phyloP scores from a whole-genome alignment of 2,888 invertebrate genomes.

The Nymphalis polychloros region DNA sequence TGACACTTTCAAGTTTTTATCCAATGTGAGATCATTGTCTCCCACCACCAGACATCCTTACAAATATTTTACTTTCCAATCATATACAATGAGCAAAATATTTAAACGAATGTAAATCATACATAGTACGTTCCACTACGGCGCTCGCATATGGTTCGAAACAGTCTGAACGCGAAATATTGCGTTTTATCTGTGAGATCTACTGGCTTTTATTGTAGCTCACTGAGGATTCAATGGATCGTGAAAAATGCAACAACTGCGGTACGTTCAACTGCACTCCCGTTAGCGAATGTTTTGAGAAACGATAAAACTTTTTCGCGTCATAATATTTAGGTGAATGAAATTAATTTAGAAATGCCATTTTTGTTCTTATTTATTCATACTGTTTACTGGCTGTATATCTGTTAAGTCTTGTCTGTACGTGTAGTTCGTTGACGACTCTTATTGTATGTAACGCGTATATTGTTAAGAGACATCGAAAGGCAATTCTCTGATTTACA shows the following conservation, averaged over 20 bases:
- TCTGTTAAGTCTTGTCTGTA: no score
- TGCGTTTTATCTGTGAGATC: conserved; percentile 50
- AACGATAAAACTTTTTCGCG: not conserved
- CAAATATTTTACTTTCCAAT: not conserved
- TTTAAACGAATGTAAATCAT: conserved; percentile 25
- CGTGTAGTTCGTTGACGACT: no score
- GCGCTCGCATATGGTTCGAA: conserved; percentile 31
- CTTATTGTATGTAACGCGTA: no score
- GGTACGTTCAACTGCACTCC: conserved; percentile 49
- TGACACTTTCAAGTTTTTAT: no score
- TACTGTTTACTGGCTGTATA: no score
- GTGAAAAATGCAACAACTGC: conserved; percentile 65
- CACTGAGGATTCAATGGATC: conserved; percentile 68
- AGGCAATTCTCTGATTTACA: no score
- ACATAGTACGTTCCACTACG: conserved; percentile 18
- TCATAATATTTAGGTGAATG: not conserved
- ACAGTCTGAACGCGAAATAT: conserved; percentile 55
- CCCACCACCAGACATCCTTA: not conserved
- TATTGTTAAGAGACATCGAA: no score
- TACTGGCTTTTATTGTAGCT: conserved; percentile 42
- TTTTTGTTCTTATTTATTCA: no score
- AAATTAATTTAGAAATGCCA: no score
- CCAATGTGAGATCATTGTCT: no score
- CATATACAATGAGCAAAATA: not conserved
- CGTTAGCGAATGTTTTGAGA: conserved; percentile 30